Conservation (phyloP, 2,797 vertebrate genomes). For the Pangasius krempfi region DNA sequence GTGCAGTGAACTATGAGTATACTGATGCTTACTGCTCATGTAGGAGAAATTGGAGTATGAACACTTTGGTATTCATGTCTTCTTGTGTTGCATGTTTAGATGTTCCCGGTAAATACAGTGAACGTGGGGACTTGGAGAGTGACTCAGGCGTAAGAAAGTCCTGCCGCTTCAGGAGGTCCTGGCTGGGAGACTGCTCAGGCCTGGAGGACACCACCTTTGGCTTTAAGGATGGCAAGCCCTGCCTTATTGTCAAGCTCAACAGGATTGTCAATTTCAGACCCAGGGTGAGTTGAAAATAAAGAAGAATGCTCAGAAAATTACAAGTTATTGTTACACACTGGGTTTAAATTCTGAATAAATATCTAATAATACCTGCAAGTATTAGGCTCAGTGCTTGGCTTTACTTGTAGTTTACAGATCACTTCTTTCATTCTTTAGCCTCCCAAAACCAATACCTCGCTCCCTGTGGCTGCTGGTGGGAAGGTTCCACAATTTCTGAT, state of each 20-base stretch:
- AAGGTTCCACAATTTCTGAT: slow-evolving; percentile 72
- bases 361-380: too few relatives aligned
- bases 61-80: slow-evolving; percentile 3
- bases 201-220: slow-evolving; percentile 70
- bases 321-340: neutral
- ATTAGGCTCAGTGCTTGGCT: neutral
- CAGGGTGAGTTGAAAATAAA: slow-evolving; percentile 71
- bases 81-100: slow-evolving; percentile 65
- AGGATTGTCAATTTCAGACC: slow-evolving; percentile 90
- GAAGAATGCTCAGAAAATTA: slow-evolving; percentile 13
- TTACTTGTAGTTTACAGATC: slow-evolving; percentile 6
- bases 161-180: slow-evolving; percentile 80
- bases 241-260: slow-evolving; percentile 93
- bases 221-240: slow-evolving; percentile 85
- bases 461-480: slow-evolving; percentile 63
- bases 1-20: neutral
- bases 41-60: neutral
- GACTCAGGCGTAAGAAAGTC: slow-evolving; percentile 68
- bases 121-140: slow-evolving; percentile 71
- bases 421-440: slow-evolving; percentile 70
- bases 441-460: slow-evolving; percentile 68
- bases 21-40: neutral
- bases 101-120: slow-evolving; percentile 53
- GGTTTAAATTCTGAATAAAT: neutral
- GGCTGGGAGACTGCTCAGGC: slow-evolving; percentile 85